Evolutionary conservation across 1,140 invertebrate genomes (phyloP).

Genomic region (Drosophila chauvacae): DNA sequence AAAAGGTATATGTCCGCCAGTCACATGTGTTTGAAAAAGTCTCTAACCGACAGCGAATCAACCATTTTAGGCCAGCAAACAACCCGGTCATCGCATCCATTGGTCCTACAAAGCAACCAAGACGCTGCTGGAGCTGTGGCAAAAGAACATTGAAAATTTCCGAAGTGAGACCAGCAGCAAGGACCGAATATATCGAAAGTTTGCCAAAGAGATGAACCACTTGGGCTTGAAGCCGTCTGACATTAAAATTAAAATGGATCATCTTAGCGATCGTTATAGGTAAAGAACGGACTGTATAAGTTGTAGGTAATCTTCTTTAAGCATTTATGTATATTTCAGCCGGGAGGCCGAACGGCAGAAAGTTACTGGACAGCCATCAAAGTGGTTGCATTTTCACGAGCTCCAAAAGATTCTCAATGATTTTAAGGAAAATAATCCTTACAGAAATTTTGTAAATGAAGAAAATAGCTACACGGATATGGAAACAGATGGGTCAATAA

Average conservation of each 20-base stretch:
- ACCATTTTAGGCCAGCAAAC: not conserved
- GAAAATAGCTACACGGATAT: not conserved
- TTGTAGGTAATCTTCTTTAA: not conserved
- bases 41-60: not conserved
- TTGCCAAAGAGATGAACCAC: conserved; percentile 28
- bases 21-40: not conserved
- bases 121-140: conserved; percentile 44
- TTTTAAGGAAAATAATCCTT: not conserved
- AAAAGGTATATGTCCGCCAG: not conserved
- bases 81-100: not conserved
- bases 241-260: conserved; percentile 52
- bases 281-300: not conserved
- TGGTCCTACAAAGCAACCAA: conserved; percentile 33
- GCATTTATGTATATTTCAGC: not conserved
- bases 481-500: not conserved
- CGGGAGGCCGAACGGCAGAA: not conserved
- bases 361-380: not conserved
- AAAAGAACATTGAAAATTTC: conserved; percentile 14
- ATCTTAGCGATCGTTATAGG: conserved; percentile 43
- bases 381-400: not conserved
- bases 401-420: not conserved
- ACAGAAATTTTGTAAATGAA: not conserved
- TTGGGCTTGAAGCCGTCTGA: conserved; percentile 30
- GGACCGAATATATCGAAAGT: conserved; percentile 33
- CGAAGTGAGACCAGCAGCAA: not conserved